Evolutionary conservation across 2,113 vertebrate species (phyloP).

Genomic region (Vireo altiloquus): DNA sequence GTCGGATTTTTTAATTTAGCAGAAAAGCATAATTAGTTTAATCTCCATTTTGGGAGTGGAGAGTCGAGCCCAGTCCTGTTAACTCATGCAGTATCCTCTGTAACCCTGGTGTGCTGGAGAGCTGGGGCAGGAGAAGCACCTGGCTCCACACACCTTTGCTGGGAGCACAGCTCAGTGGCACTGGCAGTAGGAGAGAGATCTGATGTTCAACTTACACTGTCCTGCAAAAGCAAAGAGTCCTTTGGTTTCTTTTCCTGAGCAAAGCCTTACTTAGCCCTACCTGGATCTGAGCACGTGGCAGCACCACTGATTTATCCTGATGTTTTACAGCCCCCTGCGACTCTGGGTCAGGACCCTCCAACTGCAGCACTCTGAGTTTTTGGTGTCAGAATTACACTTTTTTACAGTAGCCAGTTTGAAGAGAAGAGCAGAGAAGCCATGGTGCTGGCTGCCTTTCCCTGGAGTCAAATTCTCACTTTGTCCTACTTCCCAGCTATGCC

Average conservation of each 20-base stretch:
- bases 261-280: neutral
- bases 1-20: neutral
- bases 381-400: neutral
- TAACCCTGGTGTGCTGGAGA: neutral
- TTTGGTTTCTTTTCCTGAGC: neutral
- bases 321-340: neutral
- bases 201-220: neutral
- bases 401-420: neutral
- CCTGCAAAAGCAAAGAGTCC: neutral
- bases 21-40: neutral
- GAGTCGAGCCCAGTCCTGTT: neutral
- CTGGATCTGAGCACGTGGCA: neutral
- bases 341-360: neutral
- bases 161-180: neutral
- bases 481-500: neutral
- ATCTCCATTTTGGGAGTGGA: neutral
- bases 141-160: neutral
- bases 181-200: neutral
- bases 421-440: neutral
- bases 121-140: neutral
- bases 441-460: neutral
- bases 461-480: neutral
- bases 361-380: neutral
- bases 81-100: rapidly evolving
- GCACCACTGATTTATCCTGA: neutral